Conservation (phyloP, 1,140 invertebrate species). For the Drosophila subpulchrella region DNA sequence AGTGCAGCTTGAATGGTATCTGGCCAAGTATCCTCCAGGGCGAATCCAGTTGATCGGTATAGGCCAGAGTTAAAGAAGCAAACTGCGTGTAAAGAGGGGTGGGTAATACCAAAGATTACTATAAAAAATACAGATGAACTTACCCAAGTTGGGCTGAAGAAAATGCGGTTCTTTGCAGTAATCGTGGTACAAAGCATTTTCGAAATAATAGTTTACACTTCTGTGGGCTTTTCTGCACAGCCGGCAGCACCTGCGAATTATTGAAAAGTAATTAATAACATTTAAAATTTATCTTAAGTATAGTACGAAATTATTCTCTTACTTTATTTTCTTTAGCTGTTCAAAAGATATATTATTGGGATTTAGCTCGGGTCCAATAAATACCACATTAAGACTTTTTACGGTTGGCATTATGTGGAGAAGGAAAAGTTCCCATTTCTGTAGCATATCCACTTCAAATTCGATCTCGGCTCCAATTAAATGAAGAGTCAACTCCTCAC, state of each 20-base stretch:
- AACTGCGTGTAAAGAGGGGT: conserved; percentile 78
- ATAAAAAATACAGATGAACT: neutral
- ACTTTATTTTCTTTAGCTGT: conserved; percentile 75
- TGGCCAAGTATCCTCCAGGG: conserved; percentile 88
- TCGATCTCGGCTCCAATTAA: conserved; percentile 88
- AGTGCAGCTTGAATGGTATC: conserved; percentile 86
- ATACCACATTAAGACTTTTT: conserved; percentile 86
- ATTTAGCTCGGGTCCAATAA: conserved; percentile 88
- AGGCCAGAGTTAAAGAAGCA: conserved; percentile 90
- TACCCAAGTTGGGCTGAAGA: conserved; percentile 86
- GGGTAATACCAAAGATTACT: neutral
- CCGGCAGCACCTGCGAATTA: conserved; percentile 62
- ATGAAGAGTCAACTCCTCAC: conserved; percentile 59
- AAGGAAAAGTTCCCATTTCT: conserved; percentile 90
- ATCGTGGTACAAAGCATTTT: conserved; percentile 87
- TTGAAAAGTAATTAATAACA: neutral
- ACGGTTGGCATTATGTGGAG: conserved; percentile 87
- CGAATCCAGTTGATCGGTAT: conserved; percentile 88
- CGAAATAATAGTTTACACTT: conserved; percentile 71
- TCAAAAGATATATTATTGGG: conserved; percentile 85
- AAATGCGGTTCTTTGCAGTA: conserved; percentile 85
- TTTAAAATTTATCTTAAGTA: no score
- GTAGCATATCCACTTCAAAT: conserved; percentile 88
- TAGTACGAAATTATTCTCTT: neutral
- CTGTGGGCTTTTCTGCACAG: conserved; percentile 59